Percentiles rank a stretch among this genome's conserved stretches.
Evolutionary conservation across 2,888 invertebrate species (phyloP).

Genomic region (Brenthis ino): DNA sequence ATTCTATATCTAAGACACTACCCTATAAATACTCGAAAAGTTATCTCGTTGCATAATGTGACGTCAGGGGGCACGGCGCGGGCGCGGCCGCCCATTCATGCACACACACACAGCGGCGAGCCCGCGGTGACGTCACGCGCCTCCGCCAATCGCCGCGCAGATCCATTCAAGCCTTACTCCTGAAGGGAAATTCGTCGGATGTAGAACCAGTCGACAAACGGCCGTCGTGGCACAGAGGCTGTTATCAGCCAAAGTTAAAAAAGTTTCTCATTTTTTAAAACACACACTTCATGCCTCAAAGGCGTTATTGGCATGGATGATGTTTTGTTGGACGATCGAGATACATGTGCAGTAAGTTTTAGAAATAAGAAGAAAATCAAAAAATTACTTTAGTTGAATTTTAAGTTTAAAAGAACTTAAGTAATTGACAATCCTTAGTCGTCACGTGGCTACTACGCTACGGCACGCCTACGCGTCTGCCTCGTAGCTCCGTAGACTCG

Average conservation of each 20-base stretch:
- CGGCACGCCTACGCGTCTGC: slow-evolving; percentile 75
- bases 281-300: not conserved
- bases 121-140: slow-evolving; percentile 85
- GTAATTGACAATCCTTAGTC: slow-evolving; percentile 22
- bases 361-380: slow-evolving; percentile 6
- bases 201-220: slow-evolving; percentile 73
- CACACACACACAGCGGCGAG: slow-evolving; percentile 56
- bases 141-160: slow-evolving; percentile 82
- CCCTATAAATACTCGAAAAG: slow-evolving; percentile 43
- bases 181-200: slow-evolving; percentile 81
- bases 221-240: slow-evolving; percentile 49
- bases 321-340: slow-evolving; percentile 16
- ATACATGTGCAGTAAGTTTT: slow-evolving; percentile 17
- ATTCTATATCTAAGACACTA: slow-evolving; percentile 20
- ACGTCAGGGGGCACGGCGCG: slow-evolving; percentile 76
- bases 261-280: not conserved
- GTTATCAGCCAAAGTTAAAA: slow-evolving; percentile 10
- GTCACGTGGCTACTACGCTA: slow-evolving; percentile 70
- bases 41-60: slow-evolving; percentile 74
- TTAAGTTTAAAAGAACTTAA: not conserved
- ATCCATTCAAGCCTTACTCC: slow-evolving; percentile 87
- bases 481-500: slow-evolving; percentile 76
- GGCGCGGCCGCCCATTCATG: slow-evolving; percentile 75
- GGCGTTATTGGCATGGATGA: slow-evolving; percentile 32
- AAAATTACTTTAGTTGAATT: not conserved